Evolutionary conservation across 2,888 invertebrate species (phyloP), one percentile per base, ranked within the genome.

Genomic region (Cerastis leucographa): DNA sequence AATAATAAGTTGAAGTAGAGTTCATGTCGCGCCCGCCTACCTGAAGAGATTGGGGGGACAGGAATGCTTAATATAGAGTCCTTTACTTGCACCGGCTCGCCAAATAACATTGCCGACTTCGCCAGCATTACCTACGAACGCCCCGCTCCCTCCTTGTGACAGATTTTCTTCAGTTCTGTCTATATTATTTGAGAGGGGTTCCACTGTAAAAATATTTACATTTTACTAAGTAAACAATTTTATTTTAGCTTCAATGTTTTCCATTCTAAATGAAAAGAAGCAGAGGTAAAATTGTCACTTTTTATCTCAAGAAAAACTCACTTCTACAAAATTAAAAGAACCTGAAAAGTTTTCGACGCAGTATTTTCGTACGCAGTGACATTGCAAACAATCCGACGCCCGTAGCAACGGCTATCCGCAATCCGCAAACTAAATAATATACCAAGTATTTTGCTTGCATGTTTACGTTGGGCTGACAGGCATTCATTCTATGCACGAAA

Each of bases 1-100:
- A 95, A 95, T 96, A 96, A 96, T 96, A 96, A 96, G 94, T 95
- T 94, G 93, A 92, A 96, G 94, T 94, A 90, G 93, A 95, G 94
- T 94, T 93, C 94, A 94, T 94, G 94, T 92, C 91, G 92, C 92
- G 90, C 91, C 90, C 91, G 90, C 93, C 94, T 95, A 95, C 95
- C 96, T 96, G 95, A 93, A 94, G 94, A 95, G 94, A 94, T 95
- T 93, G 94, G 93, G 94, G 91, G 93, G 92, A 93, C 93, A 94
- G 95, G 96, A 96, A 96, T 96, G 94, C 96, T 95, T 96, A 96
- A 96, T 96, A 96, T 96, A 96, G 93, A 94, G 94, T 94, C 95
- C 94, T 95, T 96, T 95, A 94, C 95, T 94, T 94, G 94, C 95
- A 96, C 92, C 94, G 93, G 94, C 92, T 93, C 92, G 90, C 93